phyloP scores from a whole-genome alignment of 2,113 vertebrate species.

The Rhinoderma darwinii region DNA sequence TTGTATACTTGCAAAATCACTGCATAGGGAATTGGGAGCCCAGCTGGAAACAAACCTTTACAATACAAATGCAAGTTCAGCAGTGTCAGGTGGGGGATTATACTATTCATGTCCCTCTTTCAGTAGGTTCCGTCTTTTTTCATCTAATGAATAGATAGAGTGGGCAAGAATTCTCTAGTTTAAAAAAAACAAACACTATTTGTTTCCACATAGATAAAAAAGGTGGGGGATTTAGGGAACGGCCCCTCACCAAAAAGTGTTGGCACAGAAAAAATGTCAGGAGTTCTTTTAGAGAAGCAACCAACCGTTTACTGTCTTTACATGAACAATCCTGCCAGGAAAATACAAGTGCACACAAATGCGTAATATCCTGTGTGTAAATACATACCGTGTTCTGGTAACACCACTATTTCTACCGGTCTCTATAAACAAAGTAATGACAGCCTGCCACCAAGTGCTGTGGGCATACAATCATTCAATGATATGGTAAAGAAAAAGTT shows the following conservation, averaged over 20 bases:
- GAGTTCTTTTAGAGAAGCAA: not conserved
- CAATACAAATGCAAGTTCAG: not conserved
- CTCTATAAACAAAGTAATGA: no score
- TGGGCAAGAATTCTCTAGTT: not conserved
- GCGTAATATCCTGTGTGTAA: not conserved
- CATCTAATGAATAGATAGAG: slow-evolving; percentile 9
- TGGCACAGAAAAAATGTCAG: not conserved
- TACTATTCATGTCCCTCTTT: not conserved
- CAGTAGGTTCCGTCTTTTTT: not conserved
- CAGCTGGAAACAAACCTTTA: not conserved
- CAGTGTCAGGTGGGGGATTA: not conserved
- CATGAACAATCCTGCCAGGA: not conserved
- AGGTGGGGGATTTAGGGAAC: not conserved
- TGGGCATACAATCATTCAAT: not conserved
- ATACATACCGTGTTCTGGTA: not conserved
- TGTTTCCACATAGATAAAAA: not conserved
- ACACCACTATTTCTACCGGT: not conserved
- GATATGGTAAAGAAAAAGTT: not conserved
- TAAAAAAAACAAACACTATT: not conserved
- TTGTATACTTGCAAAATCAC: not conserved
- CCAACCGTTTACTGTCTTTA: not conserved
- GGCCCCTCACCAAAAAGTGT: not conserved
- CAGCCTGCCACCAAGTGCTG: not conserved
- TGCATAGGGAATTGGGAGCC: not conserved
- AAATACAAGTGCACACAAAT: not conserved